Conservation (phyloP, 2,888 invertebrate species). For the Metacarcinus magister region DNA sequence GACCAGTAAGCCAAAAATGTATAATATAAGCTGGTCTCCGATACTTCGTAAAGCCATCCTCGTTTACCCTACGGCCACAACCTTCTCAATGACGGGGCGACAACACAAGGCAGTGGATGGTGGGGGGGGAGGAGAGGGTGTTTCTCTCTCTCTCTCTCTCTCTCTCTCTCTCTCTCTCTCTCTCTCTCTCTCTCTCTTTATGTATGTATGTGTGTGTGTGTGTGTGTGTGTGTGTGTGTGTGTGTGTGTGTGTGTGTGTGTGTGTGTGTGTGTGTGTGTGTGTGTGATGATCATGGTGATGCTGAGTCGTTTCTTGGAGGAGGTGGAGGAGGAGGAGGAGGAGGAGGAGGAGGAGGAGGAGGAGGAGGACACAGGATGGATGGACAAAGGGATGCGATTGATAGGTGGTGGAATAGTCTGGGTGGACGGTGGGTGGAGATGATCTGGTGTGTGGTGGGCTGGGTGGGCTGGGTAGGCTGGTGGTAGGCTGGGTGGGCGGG, state of each 20-base stretch:
- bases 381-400: neutral
- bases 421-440: too few relatives aligned
- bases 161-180: slow-evolving; percentile 26
- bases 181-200: neutral
- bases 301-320: neutral
- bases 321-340: too few relatives aligned
- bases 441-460: too few relatives aligned
- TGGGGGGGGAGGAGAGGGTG: neutral
- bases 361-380: neutral
- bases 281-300: too few relatives aligned
- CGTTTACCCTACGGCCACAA: neutral
- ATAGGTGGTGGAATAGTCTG: neutral
- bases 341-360: neutral
- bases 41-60: neutral
- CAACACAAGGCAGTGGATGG: too few relatives aligned
- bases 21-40: neutral
- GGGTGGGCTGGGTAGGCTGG: too few relatives aligned
- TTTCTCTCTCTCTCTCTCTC: neutral
- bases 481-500: too few relatives aligned
- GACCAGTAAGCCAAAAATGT: neutral
- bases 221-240: too few relatives aligned
- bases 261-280: too few relatives aligned
- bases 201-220: too few relatives aligned
- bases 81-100: neutral
- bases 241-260: too few relatives aligned